Evolutionary conservation across 2,888 invertebrate species (phyloP), one percentile per base, ranked within the genome.

Genomic region (Polymixis flavicincta): DNA sequence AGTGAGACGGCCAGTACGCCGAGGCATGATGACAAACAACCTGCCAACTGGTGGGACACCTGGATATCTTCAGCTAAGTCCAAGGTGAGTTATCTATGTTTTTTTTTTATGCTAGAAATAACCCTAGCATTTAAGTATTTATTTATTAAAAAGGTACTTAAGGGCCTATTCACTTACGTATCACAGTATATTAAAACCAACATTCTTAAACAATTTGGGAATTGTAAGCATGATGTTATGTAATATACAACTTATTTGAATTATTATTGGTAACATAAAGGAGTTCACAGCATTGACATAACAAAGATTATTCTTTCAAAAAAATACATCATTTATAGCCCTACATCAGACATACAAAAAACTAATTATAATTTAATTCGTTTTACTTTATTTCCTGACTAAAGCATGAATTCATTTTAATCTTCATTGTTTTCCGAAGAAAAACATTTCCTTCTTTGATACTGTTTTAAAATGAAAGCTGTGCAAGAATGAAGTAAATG

Each of bases 11-110:
- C 89, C 59, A 88, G 90, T 75, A 88, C 92, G n/a, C 90, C 91
- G 0, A 89, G 88, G 28, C 85, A 84, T 63, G 94, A 94, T 73
- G 94, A 94, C 68, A 92, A 85, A 71, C 85, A 92, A 0, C 88
- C 93, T 0, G 95, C 95, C 52, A 96, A 96, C 89, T 97, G 97
- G 97, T 97, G 97, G 97, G 97, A 97, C 87, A 95, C 97, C 59
- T 97, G 97, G 97, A 91, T 97, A 50, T 94, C 96, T 66, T 96
- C 97, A 22, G 97, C 97, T 70, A 97, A 97, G 89, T 93, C 96
- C 72, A 97, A 97, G 96, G 97, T 97, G 89, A 72, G 83, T 25
- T 9, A 22, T n/a, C 19, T 19, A 68, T 2, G 0, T n/a, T 22
- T 48, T 14, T 22, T 22, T 48, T 14, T 48, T 28, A 48, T 22